phyloP scores from a whole-genome alignment of 2,113 vertebrate species.

The human (Homo sapiens) region DNA sequence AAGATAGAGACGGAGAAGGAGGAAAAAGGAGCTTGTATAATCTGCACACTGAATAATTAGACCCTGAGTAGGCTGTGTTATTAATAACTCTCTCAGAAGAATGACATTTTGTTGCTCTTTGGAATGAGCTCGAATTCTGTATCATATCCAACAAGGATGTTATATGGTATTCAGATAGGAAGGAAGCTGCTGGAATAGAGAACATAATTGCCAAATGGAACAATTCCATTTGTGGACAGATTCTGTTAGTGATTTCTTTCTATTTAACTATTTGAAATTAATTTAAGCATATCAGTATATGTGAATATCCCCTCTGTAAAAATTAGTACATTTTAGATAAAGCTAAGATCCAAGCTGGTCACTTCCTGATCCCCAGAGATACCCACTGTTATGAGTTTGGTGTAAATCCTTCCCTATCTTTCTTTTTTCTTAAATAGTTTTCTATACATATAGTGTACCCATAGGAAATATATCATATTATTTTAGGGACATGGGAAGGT shows the following conservation, averaged over 20 bases:
- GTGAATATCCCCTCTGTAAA: background rate
- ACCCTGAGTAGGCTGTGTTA: constrained; percentile 60
- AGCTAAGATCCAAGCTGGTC: background rate
- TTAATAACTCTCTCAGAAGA: constrained; percentile 68
- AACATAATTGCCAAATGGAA: background rate
- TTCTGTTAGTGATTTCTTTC: constrained; percentile 13
- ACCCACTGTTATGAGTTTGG: background rate
- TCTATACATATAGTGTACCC: background rate
- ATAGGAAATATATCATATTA: background rate
- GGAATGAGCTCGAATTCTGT: constrained; percentile 63
- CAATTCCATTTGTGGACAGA: background rate
- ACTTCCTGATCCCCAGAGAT: background rate
- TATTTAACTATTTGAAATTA: constrained; percentile 20
- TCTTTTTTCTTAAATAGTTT: background rate
- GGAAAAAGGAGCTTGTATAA: constrained; percentile 31
- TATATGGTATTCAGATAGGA: constrained; percentile 25
- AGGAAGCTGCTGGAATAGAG: constrained; percentile 32
- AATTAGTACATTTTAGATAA: constrained; percentile 14
- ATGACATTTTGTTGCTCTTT: constrained; percentile 72
- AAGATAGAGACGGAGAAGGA: background rate
- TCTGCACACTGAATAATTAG: constrained; percentile 64
- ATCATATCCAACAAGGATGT: constrained; percentile 26
- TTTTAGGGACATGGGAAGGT: background rate
- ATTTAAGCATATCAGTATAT: background rate
- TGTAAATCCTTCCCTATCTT: background rate